Evolutionary conservation across 2,888 invertebrate species (phyloP), one percentile per base, ranked within the genome.

Genomic region (Dryocosmus kuriphilus): DNA sequence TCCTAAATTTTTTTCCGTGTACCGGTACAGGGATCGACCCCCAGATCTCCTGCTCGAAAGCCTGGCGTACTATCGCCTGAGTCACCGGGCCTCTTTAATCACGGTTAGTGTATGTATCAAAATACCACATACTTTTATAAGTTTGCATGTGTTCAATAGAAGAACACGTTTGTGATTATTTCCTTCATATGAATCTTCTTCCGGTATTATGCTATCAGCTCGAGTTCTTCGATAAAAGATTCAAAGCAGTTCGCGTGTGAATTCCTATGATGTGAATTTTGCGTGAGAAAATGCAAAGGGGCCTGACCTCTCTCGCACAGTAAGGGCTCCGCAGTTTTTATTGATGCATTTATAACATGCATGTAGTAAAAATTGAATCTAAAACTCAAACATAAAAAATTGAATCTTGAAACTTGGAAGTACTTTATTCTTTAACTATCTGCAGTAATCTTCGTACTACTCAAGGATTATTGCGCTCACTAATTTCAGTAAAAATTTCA

Each of bases 251-350:
- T 71, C 22, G 41, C 71, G 32, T 71, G 71, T 51, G 51, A 51
- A 51, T 71, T n/a, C 30, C 5, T 46, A 30, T 71, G 30, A 71
- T 71, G 71, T n/a, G 71, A 71, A 71, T 51, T 71, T 71, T 32
- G 30, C 51, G 71, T 51, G 71, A 71, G 71, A 71, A 71, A 51
- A 71, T 71, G 30, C 30, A 46, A 71, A 71, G 51, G 71, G 30
- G 27, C n/a, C n/a, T 71, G 30, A 30, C 51, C 51, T 71, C 30
- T 51, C 71, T 51, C 51, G n/a, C 71, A 19, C 46, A 71, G n/a
- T 51, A 32, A 71, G 32, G n/a, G 51, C 9, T n/a, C 22, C 9
- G 9, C 0, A 55, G 9, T 55, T 55, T 51, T 22, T 22, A 55
- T 22, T 22, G 51, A 55, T n/a, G 51, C n/a, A 51, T 51, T 51